phyloP scores from a whole-genome alignment of 1,140 invertebrate species.

The Bombus haemorrhoidalis region DNA sequence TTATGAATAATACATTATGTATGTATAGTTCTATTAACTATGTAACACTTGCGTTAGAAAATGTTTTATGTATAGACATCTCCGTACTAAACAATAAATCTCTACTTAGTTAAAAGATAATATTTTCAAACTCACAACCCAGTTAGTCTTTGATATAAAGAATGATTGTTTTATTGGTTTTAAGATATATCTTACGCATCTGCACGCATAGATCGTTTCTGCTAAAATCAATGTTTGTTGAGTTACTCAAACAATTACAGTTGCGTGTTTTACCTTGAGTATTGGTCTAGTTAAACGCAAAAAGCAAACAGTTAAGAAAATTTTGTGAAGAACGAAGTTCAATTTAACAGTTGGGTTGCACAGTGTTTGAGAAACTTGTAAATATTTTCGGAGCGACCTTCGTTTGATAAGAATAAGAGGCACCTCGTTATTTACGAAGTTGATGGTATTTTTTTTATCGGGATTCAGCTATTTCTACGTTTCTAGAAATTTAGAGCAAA shows the following conservation, averaged over 20 bases:
- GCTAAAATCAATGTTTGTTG: background rate
- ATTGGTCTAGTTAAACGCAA: background rate
- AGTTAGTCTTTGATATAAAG: background rate
- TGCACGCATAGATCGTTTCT: background rate
- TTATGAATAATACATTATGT: background rate
- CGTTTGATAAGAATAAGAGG: background rate
- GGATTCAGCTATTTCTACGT: background rate
- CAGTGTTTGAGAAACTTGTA: background rate
- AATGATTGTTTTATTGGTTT: background rate
- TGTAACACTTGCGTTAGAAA: too few relatives aligned
- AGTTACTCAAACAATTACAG: background rate
- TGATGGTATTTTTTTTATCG: background rate
- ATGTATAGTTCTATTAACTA: too few relatives aligned
- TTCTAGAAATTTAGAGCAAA: background rate
- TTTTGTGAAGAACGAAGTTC: background rate
- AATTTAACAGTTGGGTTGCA: background rate
- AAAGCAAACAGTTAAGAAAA: background rate
- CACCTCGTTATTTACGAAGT: background rate
- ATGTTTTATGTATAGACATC: too few relatives aligned
- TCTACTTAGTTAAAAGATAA: background rate
- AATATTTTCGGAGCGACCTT: background rate
- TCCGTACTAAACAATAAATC: too few relatives aligned
- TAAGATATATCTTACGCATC: background rate
- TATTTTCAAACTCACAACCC: background rate
- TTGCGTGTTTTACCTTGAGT: background rate